A percentile compares a stretch with the other conserved stretches of the same genome.
Evolutionary conservation across 2,888 invertebrate genomes (phyloP).

Genomic region (Molorchus minor): DNA sequence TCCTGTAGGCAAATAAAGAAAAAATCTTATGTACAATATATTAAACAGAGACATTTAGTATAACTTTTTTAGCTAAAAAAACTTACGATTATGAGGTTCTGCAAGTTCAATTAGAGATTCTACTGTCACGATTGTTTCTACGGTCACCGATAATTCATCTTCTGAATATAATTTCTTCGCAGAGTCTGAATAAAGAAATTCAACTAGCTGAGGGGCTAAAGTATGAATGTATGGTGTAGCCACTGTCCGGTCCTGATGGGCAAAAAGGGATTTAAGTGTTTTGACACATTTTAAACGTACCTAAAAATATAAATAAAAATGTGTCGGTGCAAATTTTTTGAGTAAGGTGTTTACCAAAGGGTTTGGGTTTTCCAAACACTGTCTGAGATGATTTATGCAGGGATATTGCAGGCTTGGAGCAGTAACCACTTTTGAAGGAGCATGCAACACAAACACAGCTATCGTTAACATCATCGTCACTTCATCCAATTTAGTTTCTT

Average conservation of each 20-base stretch:
- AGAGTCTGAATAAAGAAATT: conserved; percentile 74
- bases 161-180: conserved; percentile 71
- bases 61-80: conserved; percentile 1
- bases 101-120: conserved; percentile 79
- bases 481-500: conserved; percentile 82
- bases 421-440: conserved; percentile 78
- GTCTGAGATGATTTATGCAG: conserved; percentile 90
- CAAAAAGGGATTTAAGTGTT: conserved; percentile 79
- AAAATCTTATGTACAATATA: conserved; percentile 20
- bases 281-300: conserved; percentile 82
- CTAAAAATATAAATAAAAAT: conserved; percentile 62
- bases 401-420: conserved; percentile 88
- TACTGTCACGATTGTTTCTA: conserved; percentile 78
- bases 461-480: conserved; percentile 89
- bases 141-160: conserved; percentile 74
- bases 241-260: conserved; percentile 74
- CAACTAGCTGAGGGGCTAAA: conserved; percentile 80
- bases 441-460: conserved; percentile 86
- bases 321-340: neutral
- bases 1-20: conserved; percentile 58
- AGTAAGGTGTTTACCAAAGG: conserved; percentile 62
- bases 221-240: conserved; percentile 84
- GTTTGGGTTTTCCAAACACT: conserved; percentile 77
- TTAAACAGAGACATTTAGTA: neutral
- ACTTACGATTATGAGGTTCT: conserved; percentile 81